Conservation (phyloP, 2,797 vertebrate genomes). For the Myiotriccus ornatus region DNA sequence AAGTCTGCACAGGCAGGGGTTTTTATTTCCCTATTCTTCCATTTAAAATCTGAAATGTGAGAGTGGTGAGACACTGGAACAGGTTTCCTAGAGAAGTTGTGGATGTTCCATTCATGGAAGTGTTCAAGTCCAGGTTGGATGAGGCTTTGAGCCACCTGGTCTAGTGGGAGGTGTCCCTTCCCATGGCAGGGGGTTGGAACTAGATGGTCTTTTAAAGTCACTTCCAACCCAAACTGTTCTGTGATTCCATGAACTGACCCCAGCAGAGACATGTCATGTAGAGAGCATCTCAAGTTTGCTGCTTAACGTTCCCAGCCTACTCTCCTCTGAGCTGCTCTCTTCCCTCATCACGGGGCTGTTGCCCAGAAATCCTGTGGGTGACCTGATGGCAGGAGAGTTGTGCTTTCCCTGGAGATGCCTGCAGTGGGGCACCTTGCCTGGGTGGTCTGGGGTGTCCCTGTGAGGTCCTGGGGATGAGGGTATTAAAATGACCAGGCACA, state of each 20-base stretch:
- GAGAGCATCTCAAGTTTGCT: not conserved
- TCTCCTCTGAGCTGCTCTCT: not conserved
- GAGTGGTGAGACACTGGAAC: not conserved
- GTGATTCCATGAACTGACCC: not conserved
- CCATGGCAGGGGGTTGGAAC: not conserved
- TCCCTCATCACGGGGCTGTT: rapidly evolving
- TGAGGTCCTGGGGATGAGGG: not conserved
- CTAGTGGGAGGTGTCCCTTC: not conserved
- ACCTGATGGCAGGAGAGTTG: not conserved
- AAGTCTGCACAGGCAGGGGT: not conserved
- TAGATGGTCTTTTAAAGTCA: not conserved
- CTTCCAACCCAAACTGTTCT: not conserved
- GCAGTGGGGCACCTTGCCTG: not conserved
- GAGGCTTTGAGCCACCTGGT: not conserved
- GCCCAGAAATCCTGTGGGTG: not conserved
- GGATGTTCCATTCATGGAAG: not conserved
- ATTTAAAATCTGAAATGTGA: not conserved
- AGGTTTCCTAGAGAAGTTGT: not conserved
- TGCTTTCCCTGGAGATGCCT: not conserved
- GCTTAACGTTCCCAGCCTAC: not conserved
- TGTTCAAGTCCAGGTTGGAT: not conserved
- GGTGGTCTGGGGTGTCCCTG: not conserved
- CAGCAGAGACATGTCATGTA: rapidly evolving
- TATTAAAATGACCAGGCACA: not conserved
- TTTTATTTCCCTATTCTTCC: not conserved